Evolutionary conservation across 2,888 invertebrate species (phyloP), one percentile per base, ranked within the genome.

Genomic region (Dolichopus griseipennis): DNA sequence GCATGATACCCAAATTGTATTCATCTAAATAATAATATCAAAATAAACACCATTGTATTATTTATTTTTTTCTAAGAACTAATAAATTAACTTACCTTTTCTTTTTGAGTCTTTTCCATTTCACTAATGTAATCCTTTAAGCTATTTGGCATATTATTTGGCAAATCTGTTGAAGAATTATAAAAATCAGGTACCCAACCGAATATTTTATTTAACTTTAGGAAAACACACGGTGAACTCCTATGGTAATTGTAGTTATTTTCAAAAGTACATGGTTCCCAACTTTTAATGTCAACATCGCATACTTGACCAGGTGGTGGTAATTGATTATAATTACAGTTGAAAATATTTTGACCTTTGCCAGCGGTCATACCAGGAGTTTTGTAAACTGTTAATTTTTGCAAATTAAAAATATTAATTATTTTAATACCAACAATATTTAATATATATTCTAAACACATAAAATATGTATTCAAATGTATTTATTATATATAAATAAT

Each of bases 171-270:
- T 0, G 90, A 86, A 72, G 88, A 86, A 76, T 92, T 89, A 78
- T 91, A 95, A 76, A 87, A 91, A 43, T 90, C 85, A 0, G 97
- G 96, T 72, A 85, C 84, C 96, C 96, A 97, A 22, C 89, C 93
- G 75, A 88, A 95, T 76, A 96, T 95, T 86, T 92, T 95, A 83
- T 99, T 99, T 62, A 99, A 84, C 80, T 98, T 98, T 68, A 99
- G 85, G 78, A 97, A 91, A 72, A 98, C 86, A 82, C 99, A 99
- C 0, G 98, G 98, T 22, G 91, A 89, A 63, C 95, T 95, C 77
- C 90, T 90, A 78, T 93, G 91, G 81, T 93, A 98, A 70, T 93
- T 95, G 81, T 91, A 99, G 75, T 88, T 76, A 76, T 94, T 91
- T 72, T 91, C 91, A 73, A 88, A 88, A 15, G 89, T 90, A 81